Evolutionary conservation across 1,140 invertebrate genomes (phyloP).

Genomic region (Orchestia grillus): DNA sequence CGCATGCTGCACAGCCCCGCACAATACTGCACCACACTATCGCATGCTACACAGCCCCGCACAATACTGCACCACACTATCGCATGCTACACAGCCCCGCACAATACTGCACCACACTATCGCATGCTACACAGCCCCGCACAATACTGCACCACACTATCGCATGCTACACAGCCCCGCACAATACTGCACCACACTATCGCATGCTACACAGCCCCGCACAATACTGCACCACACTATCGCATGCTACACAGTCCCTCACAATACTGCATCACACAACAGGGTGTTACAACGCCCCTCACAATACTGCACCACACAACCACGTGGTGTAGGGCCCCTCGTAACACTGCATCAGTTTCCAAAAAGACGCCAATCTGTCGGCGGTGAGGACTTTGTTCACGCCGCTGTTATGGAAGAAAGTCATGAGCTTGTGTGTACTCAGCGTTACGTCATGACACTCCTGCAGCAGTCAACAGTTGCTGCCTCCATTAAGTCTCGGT

Average conservation of each 20-base stretch:
- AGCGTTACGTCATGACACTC: not conserved
- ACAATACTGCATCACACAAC: too few relatives aligned
- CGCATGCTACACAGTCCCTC: too few relatives aligned
- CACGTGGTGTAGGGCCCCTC: too few relatives aligned
- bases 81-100: too few relatives aligned
- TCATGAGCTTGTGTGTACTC: not conserved
- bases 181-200: too few relatives aligned
- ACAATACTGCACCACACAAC: not conserved
- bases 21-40: not conserved
- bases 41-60: too few relatives aligned
- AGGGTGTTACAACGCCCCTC: too few relatives aligned
- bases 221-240: too few relatives aligned
- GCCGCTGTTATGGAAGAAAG: not conserved
- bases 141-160: conserved; percentile 6
- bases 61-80: not conserved
- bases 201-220: too few relatives aligned
- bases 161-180: too few relatives aligned
- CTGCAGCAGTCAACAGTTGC: not conserved
- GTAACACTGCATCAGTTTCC: not conserved
- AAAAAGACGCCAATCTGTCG: not conserved
- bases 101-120: conserved; percentile 4
- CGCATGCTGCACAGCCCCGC: not conserved
- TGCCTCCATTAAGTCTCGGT: not conserved
- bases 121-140: too few relatives aligned
- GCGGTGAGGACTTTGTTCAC: not conserved